Conservation (phyloP, 2,113 vertebrate genomes). For the Salvelinus namaycush region DNA sequence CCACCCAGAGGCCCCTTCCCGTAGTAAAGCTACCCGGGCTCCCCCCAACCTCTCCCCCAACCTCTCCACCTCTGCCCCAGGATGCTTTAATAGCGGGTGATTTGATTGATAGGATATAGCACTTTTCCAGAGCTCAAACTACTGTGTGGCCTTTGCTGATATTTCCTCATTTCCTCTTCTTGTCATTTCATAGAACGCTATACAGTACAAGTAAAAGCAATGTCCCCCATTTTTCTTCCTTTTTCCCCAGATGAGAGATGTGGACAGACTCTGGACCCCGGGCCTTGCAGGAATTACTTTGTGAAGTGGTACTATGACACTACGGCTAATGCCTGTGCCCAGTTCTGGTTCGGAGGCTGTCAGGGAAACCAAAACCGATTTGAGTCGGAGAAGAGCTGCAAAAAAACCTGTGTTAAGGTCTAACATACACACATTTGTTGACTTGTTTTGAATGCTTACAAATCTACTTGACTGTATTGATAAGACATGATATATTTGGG, state of each 20-base stretch:
- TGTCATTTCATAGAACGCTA: background rate
- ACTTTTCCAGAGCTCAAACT: background rate
- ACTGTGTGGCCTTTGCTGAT: background rate
- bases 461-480: conserved; percentile 5
- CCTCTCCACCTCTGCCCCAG: conserved; percentile 5
- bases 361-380: conserved; percentile 81
- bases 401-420: conserved; percentile 65
- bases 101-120: too few species aligned
- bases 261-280: conserved; percentile 73
- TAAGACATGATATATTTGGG: background rate
- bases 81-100: conserved; percentile 38
- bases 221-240: conserved; percentile 16
- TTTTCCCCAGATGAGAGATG: conserved; percentile 68
- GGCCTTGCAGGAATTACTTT: conserved; percentile 76
- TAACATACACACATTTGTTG: conserved; percentile 54
- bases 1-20: conserved; percentile 28
- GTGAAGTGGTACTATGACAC: conserved; percentile 85
- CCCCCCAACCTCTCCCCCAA: conserved; percentile 2
- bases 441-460: background rate
- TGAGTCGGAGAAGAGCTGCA: conserved; percentile 78
- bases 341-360: conserved; percentile 90
- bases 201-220: background rate
- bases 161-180: too few species aligned
- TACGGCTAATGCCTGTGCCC: conserved; percentile 80
- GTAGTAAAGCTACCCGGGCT: conserved; percentile 16